These are phyloP conservation scores for Engraulis encrasicolus DNA, from an alignment of 2,113 vertebrate genomes.

Conservation along the genomic window DNA sequence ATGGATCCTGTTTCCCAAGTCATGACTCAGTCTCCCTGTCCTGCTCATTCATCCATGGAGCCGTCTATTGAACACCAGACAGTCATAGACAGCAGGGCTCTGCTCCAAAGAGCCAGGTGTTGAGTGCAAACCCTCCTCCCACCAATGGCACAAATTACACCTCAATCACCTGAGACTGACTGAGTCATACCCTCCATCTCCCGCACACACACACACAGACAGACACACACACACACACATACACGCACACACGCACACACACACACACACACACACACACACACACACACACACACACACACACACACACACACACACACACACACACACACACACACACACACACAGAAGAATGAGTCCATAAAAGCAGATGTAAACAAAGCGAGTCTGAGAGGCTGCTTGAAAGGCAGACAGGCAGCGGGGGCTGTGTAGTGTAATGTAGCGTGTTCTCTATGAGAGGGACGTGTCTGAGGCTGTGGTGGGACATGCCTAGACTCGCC, in stretches of 20 bases:
- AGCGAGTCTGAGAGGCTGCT: background rate
- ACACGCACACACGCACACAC: background rate
- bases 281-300: background rate
- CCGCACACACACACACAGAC: no score
- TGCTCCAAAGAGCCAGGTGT: no score
- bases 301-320: background rate
- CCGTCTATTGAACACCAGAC: background rate
- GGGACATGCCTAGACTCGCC: slow-evolving; percentile 47
- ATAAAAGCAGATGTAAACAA: slow-evolving; percentile 4
- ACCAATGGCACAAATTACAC: background rate
- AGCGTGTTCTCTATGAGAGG: background rate
- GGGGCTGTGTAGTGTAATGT: background rate
- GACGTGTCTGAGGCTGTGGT: slow-evolving; percentile 46
- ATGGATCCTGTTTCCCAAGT: background rate
- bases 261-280: background rate
- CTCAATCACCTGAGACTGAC: no score
- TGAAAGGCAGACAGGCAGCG: no score
- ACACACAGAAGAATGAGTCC: background rate
- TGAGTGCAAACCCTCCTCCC: background rate
- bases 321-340: background rate
- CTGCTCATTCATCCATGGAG: no score
- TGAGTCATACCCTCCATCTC: background rate
- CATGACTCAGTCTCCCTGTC: background rate
- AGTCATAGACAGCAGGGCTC: background rate
- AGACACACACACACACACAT: no score